These are phyloP conservation scores for Phasia obesa DNA, from an alignment of 2,888 invertebrate species.

Conservation along the genomic window DNA sequence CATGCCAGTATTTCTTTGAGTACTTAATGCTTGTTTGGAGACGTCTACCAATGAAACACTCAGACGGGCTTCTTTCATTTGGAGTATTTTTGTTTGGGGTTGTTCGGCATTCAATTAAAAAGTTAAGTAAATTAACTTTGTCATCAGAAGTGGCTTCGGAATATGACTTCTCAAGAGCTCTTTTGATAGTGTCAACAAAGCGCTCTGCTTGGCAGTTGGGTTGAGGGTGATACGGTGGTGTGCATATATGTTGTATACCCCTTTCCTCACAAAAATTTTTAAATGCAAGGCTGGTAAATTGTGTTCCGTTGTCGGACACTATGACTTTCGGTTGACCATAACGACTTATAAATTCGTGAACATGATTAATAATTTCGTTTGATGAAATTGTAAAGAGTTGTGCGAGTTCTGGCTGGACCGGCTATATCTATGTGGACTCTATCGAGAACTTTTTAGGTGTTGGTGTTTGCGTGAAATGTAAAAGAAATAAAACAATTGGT, in stretches of 20 bases:
- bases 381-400: constrained; percentile 39
- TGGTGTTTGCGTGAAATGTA: no score
- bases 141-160: not conserved
- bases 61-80: not conserved
- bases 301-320: constrained; percentile 41
- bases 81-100: constrained; percentile 9
- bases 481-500: no score
- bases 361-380: no score
- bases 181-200: constrained; percentile 29
- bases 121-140: not conserved
- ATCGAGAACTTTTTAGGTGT: constrained; percentile 65
- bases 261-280: constrained; percentile 31
- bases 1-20: not conserved
- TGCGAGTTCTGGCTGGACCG: constrained; percentile 76
- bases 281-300: constrained; percentile 1
- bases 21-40: not conserved
- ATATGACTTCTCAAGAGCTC: constrained; percentile 27
- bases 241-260: constrained; percentile 21
- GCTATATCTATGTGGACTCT: constrained; percentile 69
- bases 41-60: constrained; percentile 16
- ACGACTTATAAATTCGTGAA: not conserved
- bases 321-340: constrained; percentile 41
- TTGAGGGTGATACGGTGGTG: constrained; percentile 44
- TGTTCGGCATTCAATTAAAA: not conserved
- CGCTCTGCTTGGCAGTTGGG: constrained; percentile 43